These are phyloP conservation scores for Spilogale gracilis DNA, from an alignment of 2,113 vertebrate species.

Conservation along the genomic window DNA sequence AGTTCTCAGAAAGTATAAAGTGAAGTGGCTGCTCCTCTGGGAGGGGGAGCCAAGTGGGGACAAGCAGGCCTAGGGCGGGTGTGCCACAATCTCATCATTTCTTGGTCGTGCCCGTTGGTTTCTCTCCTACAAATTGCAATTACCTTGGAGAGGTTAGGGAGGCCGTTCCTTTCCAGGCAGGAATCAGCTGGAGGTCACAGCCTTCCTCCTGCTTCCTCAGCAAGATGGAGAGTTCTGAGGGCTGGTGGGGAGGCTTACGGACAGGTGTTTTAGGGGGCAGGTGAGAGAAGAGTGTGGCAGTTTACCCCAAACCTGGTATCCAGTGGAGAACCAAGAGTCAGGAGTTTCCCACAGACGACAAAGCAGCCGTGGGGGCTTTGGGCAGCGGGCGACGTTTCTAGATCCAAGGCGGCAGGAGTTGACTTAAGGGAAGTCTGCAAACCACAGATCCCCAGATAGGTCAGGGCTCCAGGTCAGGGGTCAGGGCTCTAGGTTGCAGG, in stretches of 20 bases:
- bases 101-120: background rate
- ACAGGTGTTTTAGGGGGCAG: background rate
- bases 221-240: background rate
- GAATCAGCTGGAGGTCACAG: background rate
- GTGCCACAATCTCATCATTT: background rate
- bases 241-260: background rate
- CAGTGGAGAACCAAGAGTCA: background rate
- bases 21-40: background rate
- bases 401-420: background rate
- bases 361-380: background rate
- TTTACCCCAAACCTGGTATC: background rate
- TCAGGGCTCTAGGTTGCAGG: background rate
- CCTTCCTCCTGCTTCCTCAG: background rate
- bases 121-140: background rate
- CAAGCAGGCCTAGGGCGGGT: fast-evolving
- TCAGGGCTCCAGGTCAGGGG: background rate
- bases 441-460: background rate
- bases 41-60: background rate
- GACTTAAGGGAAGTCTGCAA: background rate
- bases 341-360: background rate
- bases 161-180: background rate
- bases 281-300: background rate
- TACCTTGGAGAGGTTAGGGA: background rate
- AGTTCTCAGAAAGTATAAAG: background rate
- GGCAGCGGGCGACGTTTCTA: fast-evolving